Conservation (phyloP, 2,888 invertebrate species). For the Bombylius discolor region DNA sequence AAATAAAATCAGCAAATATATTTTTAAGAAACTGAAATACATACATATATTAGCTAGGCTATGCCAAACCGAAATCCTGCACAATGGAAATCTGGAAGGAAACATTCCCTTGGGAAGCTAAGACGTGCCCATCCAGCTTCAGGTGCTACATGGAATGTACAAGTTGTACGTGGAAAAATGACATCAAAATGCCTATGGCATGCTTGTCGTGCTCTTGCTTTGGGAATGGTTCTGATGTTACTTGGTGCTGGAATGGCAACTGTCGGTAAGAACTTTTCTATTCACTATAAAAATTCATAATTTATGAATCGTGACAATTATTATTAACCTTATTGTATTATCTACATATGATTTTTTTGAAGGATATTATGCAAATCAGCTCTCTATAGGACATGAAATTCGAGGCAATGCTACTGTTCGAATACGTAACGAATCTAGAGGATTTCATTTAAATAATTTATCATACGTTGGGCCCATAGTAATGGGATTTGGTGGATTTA, state of each 20-base stretch:
- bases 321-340: neutral
- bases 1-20: no score
- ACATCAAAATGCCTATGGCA: conserved; percentile 85
- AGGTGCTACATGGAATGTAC: conserved; percentile 75
- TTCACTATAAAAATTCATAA: neutral
- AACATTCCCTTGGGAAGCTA: conserved; percentile 41
- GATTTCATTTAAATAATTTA: conserved; percentile 75
- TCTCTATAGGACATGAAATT: conserved; percentile 64
- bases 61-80: conserved; percentile 31
- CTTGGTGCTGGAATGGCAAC: conserved; percentile 88
- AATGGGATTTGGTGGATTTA: conserved; percentile 95
- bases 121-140: conserved; percentile 63
- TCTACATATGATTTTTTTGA: neutral
- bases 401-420: conserved; percentile 65
- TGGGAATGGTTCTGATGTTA: conserved; percentile 75
- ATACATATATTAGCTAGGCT: no score
- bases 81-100: conserved; percentile 29
- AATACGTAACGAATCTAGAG: conserved; percentile 69
- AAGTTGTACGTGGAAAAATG: conserved; percentile 77
- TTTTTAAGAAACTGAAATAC: no score
- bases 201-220: conserved; percentile 80
- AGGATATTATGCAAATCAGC: conserved; percentile 75
- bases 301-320: neutral
- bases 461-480: conserved; percentile 95
- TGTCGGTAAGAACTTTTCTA: conserved; percentile 49